A percentile compares a stretch with the other conserved stretches of the same genome.
Evolutionary conservation across 2,113 vertebrate species (phyloP).

Genomic region (Rhabdomys dilectus): DNA sequence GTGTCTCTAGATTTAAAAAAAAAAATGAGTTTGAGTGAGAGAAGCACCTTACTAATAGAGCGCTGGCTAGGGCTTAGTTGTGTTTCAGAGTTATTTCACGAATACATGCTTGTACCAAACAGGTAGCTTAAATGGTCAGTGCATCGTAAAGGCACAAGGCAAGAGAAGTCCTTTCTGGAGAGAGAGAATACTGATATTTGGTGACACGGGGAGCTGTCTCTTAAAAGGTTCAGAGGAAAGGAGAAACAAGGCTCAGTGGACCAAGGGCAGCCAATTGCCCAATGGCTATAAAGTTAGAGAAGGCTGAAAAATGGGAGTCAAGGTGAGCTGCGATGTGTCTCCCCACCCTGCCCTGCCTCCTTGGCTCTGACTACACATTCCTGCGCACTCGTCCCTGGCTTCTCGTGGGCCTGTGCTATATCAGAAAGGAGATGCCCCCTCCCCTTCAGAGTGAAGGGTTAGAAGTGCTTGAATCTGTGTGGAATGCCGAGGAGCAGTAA

Average conservation of each 20-base stretch:
- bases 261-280: not conserved
- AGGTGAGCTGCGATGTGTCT: not conserved
- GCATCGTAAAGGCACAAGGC: not conserved
- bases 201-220: not conserved
- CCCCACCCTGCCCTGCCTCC: not conserved
- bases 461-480: not conserved
- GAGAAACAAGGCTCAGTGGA: not conserved
- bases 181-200: not conserved
- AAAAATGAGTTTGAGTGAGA: not conserved
- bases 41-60: not conserved
- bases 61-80: not conserved
- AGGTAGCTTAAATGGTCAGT: not conserved
- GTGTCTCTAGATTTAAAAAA: not conserved
- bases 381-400: not conserved
- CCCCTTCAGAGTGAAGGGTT: not conserved
- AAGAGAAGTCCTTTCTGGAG: not conserved
- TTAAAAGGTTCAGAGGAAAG: not conserved
- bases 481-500: not conserved
- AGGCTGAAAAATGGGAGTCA: not conserved
- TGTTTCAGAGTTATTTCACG: not conserved
- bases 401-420: fast-evolving
- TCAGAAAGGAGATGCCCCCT: not conserved
- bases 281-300: not conserved
- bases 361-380: fast-evolving
- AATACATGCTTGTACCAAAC: not conserved